phyloP scores from a whole-genome alignment of 1,140 invertebrate genomes.

The Bombus breviceps region DNA sequence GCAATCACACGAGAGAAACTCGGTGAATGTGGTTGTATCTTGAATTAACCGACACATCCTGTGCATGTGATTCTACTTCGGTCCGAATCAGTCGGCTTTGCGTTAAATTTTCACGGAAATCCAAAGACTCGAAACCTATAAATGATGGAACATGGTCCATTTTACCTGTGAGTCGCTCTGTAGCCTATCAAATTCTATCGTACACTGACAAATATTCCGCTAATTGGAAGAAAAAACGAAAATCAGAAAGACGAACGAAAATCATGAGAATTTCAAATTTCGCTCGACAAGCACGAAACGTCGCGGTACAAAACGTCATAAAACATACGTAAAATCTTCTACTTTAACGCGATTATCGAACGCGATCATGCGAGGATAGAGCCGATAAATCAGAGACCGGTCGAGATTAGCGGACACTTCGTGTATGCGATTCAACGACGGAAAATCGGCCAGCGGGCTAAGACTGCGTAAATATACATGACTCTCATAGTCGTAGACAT shows the following conservation, averaged over 20 bases:
- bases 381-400: slow-evolving; percentile 56
- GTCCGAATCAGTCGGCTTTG: background rate
- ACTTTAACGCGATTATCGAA: slow-evolving; percentile 1
- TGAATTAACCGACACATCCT: slow-evolving; percentile 1
- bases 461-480: slow-evolving; percentile 57
- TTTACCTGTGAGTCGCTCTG: background rate
- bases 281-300: too few species aligned
- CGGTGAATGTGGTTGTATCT: background rate
- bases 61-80: background rate
- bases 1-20: background rate
- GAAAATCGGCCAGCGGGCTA: slow-evolving; percentile 28
- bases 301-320: background rate
- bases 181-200: background rate
- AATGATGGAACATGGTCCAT: background rate
- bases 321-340: background rate
- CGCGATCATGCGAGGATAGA: background rate
- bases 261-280: background rate
- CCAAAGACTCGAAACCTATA: background rate
- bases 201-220: background rate
- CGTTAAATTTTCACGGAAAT: slow-evolving; percentile 10
- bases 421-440: slow-evolving; percentile 8
- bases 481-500: slow-evolving; percentile 20
- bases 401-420: slow-evolving; percentile 31
- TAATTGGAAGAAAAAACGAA: too few species aligned
- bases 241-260: background rate